Conservation (phyloP, 2,888 invertebrate species). For the Ernsta delagoae region DNA sequence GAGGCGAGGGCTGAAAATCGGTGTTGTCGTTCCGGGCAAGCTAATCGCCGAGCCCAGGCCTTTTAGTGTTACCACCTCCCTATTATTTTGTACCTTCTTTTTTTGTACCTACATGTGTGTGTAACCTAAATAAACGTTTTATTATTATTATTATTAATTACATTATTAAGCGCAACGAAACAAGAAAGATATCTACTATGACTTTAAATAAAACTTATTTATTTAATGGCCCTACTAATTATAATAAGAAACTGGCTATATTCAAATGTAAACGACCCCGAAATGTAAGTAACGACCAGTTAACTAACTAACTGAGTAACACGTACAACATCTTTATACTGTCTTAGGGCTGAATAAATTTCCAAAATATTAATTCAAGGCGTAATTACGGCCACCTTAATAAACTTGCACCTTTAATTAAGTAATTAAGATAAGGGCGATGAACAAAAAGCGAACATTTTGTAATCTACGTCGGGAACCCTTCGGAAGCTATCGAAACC, state of each 20-base stretch:
- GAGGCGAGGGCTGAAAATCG: no score
- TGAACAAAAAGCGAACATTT: conserved; percentile 71
- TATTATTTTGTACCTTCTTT: no score
- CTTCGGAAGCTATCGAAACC: conserved; percentile 71
- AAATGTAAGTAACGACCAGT: conserved; percentile 10
- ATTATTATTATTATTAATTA: no score
- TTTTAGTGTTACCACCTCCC: no score
- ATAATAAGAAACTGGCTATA: conserved; percentile 3
- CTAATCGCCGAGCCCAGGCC: no score
- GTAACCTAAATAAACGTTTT: no score
- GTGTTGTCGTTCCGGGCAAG: no score
- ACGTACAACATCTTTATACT: conserved; percentile 31
- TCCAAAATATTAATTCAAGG: conserved; percentile 43
- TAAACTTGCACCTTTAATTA: conserved; percentile 63
- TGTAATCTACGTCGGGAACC: conserved; percentile 75
- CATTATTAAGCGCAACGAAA: no score
- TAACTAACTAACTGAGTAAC: conserved; percentile 5
- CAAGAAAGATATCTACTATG: no score
- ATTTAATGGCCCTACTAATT: conserved; percentile 5
- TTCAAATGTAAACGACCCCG: conserved; percentile 5
- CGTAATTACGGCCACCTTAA: conserved; percentile 43
- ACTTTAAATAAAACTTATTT: conserved; percentile 1
- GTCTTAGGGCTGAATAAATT: conserved; percentile 27
- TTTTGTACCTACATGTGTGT: no score
- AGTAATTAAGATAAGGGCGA: conserved; percentile 75